phyloP scores from a whole-genome alignment of 2,113 vertebrate genomes.

The Hemichromis elongatus region DNA sequence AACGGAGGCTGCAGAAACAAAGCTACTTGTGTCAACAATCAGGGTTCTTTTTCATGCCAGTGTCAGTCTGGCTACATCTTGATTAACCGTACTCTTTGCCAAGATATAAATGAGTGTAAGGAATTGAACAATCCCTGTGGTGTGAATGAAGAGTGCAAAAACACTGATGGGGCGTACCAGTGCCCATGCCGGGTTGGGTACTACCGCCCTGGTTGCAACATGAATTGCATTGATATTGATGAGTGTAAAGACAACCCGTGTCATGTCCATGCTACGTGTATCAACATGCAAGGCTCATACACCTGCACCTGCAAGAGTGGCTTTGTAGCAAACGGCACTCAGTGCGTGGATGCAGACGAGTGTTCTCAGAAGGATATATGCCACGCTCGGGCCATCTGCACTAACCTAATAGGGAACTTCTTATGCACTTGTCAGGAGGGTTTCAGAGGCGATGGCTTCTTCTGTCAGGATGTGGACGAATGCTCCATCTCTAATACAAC shows the following conservation, averaged over 20 bases:
- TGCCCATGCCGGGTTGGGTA: constrained; percentile 72
- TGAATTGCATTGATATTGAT: constrained; percentile 69
- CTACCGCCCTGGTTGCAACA: constrained; percentile 42
- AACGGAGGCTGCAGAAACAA: constrained; percentile 74
- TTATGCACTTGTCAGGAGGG: constrained; percentile 70
- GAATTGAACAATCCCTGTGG: constrained; percentile 47
- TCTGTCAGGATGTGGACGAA: constrained; percentile 73
- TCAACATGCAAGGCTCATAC: constrained; percentile 72
- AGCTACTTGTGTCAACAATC: constrained; percentile 69
- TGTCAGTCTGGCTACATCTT: constrained; percentile 68
- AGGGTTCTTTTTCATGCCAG: constrained; percentile 72
- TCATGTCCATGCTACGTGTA: constrained; percentile 71
- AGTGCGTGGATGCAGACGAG: constrained; percentile 75
- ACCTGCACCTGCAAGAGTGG: constrained; percentile 73
- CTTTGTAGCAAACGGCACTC: constrained; percentile 67
- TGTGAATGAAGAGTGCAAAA: constrained; percentile 71
- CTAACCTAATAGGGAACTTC: constrained; percentile 70
- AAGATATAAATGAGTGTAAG: constrained; percentile 76
- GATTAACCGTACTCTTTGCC: constrained; percentile 70
- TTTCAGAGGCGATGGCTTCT: constrained; percentile 72
- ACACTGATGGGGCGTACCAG: constrained; percentile 70
- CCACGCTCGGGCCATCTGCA: constrained; percentile 62
- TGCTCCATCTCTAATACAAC: constrained; percentile 57
- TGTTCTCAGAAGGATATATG: constrained; percentile 55
- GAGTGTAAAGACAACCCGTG: constrained; percentile 72